These are phyloP conservation scores for Oscheius sp. DNA, from an alignment of 2,888 invertebrate species.

Conservation along the genomic window DNA sequence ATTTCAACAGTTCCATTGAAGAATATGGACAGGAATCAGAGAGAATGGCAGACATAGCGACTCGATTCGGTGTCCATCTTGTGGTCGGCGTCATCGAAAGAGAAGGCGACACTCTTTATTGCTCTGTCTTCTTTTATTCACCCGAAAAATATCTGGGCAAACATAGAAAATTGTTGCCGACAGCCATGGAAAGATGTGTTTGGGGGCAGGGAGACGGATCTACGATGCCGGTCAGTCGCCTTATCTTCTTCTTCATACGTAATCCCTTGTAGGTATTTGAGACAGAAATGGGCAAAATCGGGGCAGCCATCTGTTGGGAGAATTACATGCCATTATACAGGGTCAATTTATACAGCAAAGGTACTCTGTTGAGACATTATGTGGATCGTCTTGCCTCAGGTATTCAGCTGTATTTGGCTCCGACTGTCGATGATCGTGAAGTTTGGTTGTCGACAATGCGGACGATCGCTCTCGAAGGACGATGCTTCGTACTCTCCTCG, in stretches of 20 bases:
- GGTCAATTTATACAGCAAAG: slow-evolving; percentile 55
- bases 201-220: slow-evolving; percentile 70
- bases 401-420: slow-evolving; percentile 67
- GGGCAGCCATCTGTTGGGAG: slow-evolving; percentile 69
- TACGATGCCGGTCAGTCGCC: slow-evolving; percentile 55
- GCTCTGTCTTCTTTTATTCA: slow-evolving; percentile 67
- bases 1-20: slow-evolving; percentile 62
- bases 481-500: slow-evolving; percentile 68
- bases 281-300: slow-evolving; percentile 63
- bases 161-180: slow-evolving; percentile 67
- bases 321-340: slow-evolving; percentile 68
- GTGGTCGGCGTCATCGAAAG: slow-evolving; percentile 67
- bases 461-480: slow-evolving; percentile 67
- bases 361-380: slow-evolving; percentile 24
- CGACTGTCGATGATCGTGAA: slow-evolving; percentile 69
- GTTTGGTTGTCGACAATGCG: slow-evolving; percentile 68
- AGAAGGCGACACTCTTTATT: slow-evolving; percentile 65
- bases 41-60: slow-evolving; percentile 42
- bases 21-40: slow-evolving; percentile 58
- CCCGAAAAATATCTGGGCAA: slow-evolving; percentile 61
- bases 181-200: slow-evolving; percentile 66
- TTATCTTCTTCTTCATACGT: not conserved
- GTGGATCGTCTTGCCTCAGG: slow-evolving; percentile 44
- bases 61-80: slow-evolving; percentile 47
- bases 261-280: slow-evolving; percentile 37